Base-by-base conservation (phyloP, 2,888 invertebrate genomes). In the Epinotia nisella region DNA sequence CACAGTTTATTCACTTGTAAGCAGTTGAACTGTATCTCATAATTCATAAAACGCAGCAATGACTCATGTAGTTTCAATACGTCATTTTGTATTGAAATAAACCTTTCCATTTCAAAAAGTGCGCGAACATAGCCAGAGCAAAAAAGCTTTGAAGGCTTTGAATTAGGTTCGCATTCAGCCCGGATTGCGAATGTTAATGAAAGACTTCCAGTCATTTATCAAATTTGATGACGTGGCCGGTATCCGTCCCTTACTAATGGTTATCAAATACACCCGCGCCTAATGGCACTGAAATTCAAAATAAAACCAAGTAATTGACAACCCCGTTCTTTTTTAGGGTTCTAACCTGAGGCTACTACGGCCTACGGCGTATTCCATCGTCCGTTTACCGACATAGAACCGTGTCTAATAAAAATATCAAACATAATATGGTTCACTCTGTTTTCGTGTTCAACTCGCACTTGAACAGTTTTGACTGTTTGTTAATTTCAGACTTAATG, bases 261-360 rank as follows among this genome's bases (percentile, higher is more conserved):
- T 87, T 90, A 90, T 87, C 90, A 90, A 90, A 91, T 90, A 90
- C 88, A 90, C 87, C 78, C 81, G 82, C 86, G 41, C 61, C 69
- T 88, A 87, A 89, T 89, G 88, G 84, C 79, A 82, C 81, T 80
- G 85, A 85, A 85, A 86, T 86, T 83, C 80, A 83, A 84, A 87
- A 87, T 70, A 64, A 61, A 74, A 71, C 13, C 49, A 83, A 82
- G 82, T 88, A 87, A 89, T 88, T 88, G 86, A 85, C 86, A 81
- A 80, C 74, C 76, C 75, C 76, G 75, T 68, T 70, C 70, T 73
- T 73, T 65, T 70, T 71, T 58, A 39, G 56, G 21, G n/a, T 41
- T 41, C 62, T 49, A 29, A 17, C 59, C 10, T 35, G n/a, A 35
- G 59, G 35, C 58, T n/a, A 24, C 21, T 49, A 49, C 56, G 17